Conservation (phyloP, 2,113 vertebrate species). For the Hoplias malabaricus region DNA sequence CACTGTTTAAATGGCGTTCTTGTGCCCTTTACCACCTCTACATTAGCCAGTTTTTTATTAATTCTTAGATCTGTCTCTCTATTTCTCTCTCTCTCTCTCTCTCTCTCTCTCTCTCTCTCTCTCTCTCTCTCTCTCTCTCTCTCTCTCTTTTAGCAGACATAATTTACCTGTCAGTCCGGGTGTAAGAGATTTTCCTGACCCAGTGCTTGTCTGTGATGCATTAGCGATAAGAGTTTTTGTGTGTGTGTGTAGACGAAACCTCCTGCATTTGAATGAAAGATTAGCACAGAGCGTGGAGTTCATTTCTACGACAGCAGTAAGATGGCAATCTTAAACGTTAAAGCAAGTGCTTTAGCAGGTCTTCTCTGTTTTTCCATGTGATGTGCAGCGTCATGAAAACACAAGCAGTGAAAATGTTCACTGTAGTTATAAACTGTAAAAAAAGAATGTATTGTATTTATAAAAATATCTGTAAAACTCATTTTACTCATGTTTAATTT, state of each 20-base stretch:
- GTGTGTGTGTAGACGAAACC: background rate
- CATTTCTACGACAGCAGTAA: background rate
- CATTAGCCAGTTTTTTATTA: constrained; percentile 10
- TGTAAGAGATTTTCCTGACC: constrained; percentile 14
- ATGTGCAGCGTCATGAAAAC: background rate
- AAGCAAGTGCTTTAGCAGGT: background rate
- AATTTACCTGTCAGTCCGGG: constrained; percentile 29
- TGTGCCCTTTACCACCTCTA: background rate
- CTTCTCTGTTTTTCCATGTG: background rate
- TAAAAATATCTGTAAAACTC: too few species aligned
- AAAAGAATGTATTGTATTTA: too few species aligned
- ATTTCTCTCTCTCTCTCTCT: background rate
- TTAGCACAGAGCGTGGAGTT: background rate
- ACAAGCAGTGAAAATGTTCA: background rate
- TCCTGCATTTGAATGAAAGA: constrained; percentile 3
- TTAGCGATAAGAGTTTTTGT: constrained; percentile 12
- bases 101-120: background rate
- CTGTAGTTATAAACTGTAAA: too few species aligned
- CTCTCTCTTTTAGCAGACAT: constrained; percentile 2
- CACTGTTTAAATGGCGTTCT: background rate
- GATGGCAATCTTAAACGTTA: background rate
- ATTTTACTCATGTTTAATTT: too few species aligned
- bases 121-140: background rate
- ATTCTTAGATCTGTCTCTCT: background rate
- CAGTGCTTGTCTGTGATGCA: background rate